Conservation (phyloP, 2,797 vertebrate species). For the Mallotus villosus region DNA sequence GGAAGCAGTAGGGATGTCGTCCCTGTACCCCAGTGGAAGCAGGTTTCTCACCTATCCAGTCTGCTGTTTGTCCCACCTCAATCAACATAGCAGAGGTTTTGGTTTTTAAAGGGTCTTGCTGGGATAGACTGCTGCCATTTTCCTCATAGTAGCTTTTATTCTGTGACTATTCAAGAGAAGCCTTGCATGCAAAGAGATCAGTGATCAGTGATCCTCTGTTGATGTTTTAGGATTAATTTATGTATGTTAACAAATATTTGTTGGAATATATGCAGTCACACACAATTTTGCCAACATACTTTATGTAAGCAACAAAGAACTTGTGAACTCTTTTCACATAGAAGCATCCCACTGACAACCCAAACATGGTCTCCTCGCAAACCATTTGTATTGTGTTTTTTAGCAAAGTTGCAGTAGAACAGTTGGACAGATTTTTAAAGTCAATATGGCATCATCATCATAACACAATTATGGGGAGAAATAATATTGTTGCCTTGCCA, state of each 20-base stretch:
- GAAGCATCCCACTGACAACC: slow-evolving; percentile 49
- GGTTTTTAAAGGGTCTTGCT: not conserved
- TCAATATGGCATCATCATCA: slow-evolving; percentile 21
- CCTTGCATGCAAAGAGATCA: not conserved
- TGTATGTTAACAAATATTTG: not conserved
- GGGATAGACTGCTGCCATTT: not conserved
- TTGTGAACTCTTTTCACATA: slow-evolving; percentile 47
- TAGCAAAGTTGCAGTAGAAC: slow-evolving; percentile 29
- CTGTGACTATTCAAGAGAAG: slow-evolving; percentile 3
- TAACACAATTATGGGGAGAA: too few relatives aligned
- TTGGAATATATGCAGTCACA: not conserved
- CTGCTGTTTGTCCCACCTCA: slow-evolving; percentile 43
- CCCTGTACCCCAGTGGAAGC: slow-evolving; percentile 53
- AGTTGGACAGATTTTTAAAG: slow-evolving; percentile 19
- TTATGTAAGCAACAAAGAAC: slow-evolving; percentile 42
- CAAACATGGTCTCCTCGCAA: slow-evolving; percentile 39
- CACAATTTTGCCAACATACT: not conserved
- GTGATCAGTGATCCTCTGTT: not conserved
- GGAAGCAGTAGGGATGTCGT: too few relatives aligned
- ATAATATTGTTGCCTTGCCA: too few relatives aligned
- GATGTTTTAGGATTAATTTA: not conserved
- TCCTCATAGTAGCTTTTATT: not conserved
- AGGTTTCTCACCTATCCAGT: slow-evolving; percentile 74
- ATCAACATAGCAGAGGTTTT: slow-evolving; percentile 16
- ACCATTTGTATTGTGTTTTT: slow-evolving; percentile 41